Conservation (phyloP, 1,140 invertebrate genomes). For the Drosophila orena region DNA sequence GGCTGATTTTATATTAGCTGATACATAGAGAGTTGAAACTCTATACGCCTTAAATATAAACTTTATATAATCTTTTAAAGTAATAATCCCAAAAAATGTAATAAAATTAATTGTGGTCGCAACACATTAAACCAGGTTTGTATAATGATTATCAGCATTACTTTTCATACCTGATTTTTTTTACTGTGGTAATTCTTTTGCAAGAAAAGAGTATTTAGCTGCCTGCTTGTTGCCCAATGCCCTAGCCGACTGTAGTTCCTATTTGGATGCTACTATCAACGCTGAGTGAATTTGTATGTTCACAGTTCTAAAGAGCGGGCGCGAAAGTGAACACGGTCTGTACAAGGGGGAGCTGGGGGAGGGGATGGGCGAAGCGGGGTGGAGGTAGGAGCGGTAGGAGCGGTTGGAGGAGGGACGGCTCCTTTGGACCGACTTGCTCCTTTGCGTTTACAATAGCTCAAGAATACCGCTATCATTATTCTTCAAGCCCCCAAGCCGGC, state of each 20-base stretch:
- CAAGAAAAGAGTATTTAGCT: constrained; percentile 2
- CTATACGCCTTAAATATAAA: too few relatives aligned
- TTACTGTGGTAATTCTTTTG: neutral
- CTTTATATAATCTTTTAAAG: too few relatives aligned
- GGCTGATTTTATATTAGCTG: neutral
- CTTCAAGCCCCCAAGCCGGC: constrained; percentile 65
- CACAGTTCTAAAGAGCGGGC: constrained; percentile 82
- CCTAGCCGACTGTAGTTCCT: constrained; percentile 36
- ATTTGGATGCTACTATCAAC: constrained; percentile 75
- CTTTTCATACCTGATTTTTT: neutral
- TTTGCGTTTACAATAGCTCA: constrained; percentile 80
- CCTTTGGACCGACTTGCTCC: constrained; percentile 32
- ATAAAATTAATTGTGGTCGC: too few relatives aligned
- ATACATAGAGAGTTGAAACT: neutral
- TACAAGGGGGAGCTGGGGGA: neutral
- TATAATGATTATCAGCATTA: neutral
- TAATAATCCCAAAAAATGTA: too few relatives aligned
- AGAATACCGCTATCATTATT: constrained; percentile 85
- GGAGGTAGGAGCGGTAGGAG: neutral
- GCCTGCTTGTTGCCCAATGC: neutral
- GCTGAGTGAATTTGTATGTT: constrained; percentile 85
- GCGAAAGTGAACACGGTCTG: constrained; percentile 74
- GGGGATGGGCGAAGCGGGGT: neutral
- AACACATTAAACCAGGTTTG: too few relatives aligned
- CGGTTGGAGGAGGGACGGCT: constrained; percentile 14